A percentile compares a stretch with the other conserved stretches of the same genome.
These are phyloP conservation scores for Torymus aiolomorphi DNA, from an alignment of 2,888 invertebrate species.

Conservation along the genomic window DNA sequence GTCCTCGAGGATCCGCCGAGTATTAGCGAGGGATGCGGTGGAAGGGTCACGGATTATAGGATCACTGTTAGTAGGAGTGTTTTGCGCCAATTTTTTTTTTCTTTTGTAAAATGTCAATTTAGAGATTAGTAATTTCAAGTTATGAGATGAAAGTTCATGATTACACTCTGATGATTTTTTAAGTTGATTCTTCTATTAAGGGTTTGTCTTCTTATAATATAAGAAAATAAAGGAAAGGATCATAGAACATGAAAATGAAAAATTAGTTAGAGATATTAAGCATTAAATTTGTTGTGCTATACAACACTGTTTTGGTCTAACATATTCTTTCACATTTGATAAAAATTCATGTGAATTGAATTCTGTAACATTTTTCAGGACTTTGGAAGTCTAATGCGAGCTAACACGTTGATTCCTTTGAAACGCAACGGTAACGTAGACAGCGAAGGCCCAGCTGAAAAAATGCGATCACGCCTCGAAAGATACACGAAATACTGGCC, in stretches of 20 bases:
- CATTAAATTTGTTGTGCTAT: no score
- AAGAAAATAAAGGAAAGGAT: no score
- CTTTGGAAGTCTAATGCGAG: slow-evolving; percentile 91
- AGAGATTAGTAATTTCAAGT: no score
- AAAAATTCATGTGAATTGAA: no score
- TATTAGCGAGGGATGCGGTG: slow-evolving; percentile 95
- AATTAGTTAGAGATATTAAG: no score
- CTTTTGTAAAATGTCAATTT: slow-evolving; percentile 26
- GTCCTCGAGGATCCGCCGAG: slow-evolving; percentile 96
- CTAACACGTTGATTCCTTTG: slow-evolving; percentile 86
- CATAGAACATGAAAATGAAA: no score
- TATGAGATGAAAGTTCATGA: no score
- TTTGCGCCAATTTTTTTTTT: slow-evolving; percentile 12
- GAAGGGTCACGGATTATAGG: slow-evolving; percentile 94
- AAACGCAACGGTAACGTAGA: slow-evolving; percentile 75
- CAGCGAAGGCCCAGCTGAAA: slow-evolving; percentile 79
- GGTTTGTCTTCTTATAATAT: no score
- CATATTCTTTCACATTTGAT: no score
- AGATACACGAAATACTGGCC: slow-evolving; percentile 92
- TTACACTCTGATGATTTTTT: no score
- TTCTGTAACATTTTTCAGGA: slow-evolving; percentile 77
- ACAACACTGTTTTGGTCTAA: no score
- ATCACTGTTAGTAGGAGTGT: slow-evolving; percentile 75
- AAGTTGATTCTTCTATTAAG: no score
- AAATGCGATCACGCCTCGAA: slow-evolving; percentile 83